A percentile compares a stretch with the other conserved stretches of the same genome.
Evolutionary conservation across 2,888 invertebrate species (phyloP).

Genomic region (Eristalis pertinax): DNA sequence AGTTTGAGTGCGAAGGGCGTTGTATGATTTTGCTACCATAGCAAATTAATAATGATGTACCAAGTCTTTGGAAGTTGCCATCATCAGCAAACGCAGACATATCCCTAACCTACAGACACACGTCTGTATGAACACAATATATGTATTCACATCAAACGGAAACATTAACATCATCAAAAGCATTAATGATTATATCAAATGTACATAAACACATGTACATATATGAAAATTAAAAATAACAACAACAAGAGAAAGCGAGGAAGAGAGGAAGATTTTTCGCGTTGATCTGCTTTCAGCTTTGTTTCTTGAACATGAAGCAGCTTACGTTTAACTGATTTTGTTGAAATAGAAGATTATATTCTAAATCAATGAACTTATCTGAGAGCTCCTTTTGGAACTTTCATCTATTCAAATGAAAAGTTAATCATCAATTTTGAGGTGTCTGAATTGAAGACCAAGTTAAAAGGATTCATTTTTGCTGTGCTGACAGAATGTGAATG

Average conservation of each 20-base stretch:
- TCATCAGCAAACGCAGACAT: slow-evolving; percentile 12
- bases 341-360: background rate
- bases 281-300: background rate
- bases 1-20: background rate
- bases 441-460: background rate
- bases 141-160: slow-evolving; percentile 29
- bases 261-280: background rate
- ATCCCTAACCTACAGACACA: background rate
- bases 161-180: slow-evolving; percentile 14
- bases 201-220: background rate
- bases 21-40: background rate
- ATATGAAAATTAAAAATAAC: slow-evolving; percentile 1
- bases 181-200: slow-evolving; percentile 28
- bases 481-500: background rate
- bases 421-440: background rate
- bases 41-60: slow-evolving; percentile 22
- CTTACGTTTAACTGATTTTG: background rate
- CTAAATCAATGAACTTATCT: background rate
- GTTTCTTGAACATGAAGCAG: background rate
- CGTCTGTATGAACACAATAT: background rate
- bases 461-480: background rate
- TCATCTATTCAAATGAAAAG: background rate
- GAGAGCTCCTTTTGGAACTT: background rate
- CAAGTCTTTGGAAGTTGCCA: slow-evolving; percentile 20
- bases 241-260: background rate